Evolutionary conservation across 2,797 vertebrate genomes (phyloP).

Genomic region (Champsocephalus esox): DNA sequence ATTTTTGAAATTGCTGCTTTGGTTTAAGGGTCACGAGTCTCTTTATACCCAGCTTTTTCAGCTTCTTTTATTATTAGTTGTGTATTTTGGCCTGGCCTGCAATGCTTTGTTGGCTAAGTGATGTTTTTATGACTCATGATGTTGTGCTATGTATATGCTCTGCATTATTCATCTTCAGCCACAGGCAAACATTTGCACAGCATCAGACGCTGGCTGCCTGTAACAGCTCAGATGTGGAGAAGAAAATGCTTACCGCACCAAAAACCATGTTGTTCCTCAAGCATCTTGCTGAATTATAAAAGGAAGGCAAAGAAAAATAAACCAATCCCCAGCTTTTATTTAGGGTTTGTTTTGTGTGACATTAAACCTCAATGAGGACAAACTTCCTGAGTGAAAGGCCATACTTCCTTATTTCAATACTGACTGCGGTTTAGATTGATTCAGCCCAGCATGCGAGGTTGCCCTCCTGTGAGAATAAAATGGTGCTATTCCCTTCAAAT

Average conservation of each 20-base stretch:
- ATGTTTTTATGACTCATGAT: slow-evolving; percentile 69
- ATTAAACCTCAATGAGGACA: slow-evolving; percentile 37
- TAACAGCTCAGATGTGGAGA: slow-evolving; percentile 52
- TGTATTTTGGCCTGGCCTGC: slow-evolving; percentile 30
- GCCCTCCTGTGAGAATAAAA: slow-evolving; percentile 49
- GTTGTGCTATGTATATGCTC: slow-evolving; percentile 54
- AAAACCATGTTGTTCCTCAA: slow-evolving; percentile 52
- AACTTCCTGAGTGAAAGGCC: slow-evolving; percentile 46
- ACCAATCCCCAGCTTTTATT: slow-evolving; percentile 47
- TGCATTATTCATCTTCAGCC: slow-evolving; percentile 79
- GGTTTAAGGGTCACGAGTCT: slow-evolving; percentile 1
- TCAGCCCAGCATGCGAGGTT: slow-evolving; percentile 35
- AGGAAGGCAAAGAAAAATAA: slow-evolving; percentile 42
- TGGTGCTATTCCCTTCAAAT: slow-evolving; percentile 45
- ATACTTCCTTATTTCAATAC: slow-evolving; percentile 41
- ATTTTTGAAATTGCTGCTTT: slow-evolving; percentile 1
- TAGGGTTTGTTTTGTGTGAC: slow-evolving; percentile 47
- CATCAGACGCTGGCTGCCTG: slow-evolving; percentile 58
- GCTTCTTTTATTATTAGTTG: slow-evolving; percentile 6
- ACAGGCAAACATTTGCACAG: slow-evolving; percentile 70
- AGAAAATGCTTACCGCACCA: slow-evolving; percentile 57
- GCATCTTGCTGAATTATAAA: slow-evolving; percentile 50
- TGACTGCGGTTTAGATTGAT: slow-evolving; percentile 47
- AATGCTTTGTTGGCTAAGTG: slow-evolving; percentile 48
- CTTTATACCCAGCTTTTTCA: background rate